Base-by-base conservation (phyloP, 2,888 invertebrate species). In the Hypercompe scribonia region DNA sequence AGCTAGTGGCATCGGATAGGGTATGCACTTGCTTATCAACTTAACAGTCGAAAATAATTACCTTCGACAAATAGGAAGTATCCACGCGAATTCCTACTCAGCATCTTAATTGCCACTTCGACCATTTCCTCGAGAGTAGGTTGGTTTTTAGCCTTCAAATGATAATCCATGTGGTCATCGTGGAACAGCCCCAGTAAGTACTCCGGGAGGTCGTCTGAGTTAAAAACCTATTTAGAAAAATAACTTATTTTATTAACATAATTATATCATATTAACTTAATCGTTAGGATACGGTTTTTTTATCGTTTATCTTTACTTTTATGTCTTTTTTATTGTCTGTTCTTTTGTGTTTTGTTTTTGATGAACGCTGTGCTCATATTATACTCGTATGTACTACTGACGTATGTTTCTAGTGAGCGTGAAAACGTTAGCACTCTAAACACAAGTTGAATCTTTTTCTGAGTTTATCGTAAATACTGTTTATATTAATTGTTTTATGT, bases 41-140 rank as follows among this genome's bases (percentile, higher is more conserved):
- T 64, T 34, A 24, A 10, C 10, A 21, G 13, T 28, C 28, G 42
- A 54, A 24, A 33, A 46, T 50, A 58, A 34, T 76, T 84, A 96
- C 96, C 96, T 93, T 97, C 97, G 3, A 98, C 97, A 83, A 98
- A 97, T 2, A 98, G 93, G 83, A 98, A 97, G 89, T 96, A 98
- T 72, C 98, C 98, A 0, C 97, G 97, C 4, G 91, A 75, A 80
- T 96, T 96, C 73, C 96, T 96, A 79, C 96, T 96, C 11, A 98
- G 93, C 81, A 98, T 96, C 78, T 96, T 96, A 76, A 98, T 96
- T 0, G 98, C 98, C 0, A 96, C 96, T 82, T 96, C 96, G 0
- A 97, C 97, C 98, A 98, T 97, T 88, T 98, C 98, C 66, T 96
- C 96, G 0, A 98, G 88, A 0, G 97, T 96, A 0, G 98, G 98